phyloP scores from a whole-genome alignment of 2,797 vertebrate species.

The Etheostoma nigrum region DNA sequence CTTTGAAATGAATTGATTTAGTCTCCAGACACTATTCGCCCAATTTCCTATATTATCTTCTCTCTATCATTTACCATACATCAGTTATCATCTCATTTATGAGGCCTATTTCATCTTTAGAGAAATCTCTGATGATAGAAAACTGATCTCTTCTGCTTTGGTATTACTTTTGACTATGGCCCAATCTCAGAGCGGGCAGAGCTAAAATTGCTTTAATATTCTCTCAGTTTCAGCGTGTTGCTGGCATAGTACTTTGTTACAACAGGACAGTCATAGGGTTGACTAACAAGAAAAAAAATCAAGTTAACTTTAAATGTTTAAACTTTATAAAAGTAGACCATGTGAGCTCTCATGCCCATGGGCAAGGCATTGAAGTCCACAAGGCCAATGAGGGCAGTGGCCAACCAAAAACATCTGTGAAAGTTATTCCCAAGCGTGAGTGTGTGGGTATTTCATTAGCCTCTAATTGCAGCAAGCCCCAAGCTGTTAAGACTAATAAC shows the following conservation, averaged over 20 bases:
- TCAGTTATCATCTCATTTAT: conserved; percentile 83
- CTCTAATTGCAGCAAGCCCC: conserved; percentile 28
- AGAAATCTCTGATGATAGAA: conserved; percentile 80
- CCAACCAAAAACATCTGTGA: conserved; percentile 7
- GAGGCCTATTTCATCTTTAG: conserved; percentile 79
- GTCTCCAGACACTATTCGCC: conserved; percentile 75
- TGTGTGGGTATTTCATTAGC: conserved; percentile 31
- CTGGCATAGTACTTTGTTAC: conserved; percentile 64
- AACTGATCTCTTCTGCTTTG: conserved; percentile 81
- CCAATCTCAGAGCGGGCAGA: conserved; percentile 72
- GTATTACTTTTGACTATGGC: conserved; percentile 79
- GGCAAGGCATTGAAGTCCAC: conserved; percentile 12
- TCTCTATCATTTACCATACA: conserved; percentile 78
- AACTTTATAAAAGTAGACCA: conserved; percentile 49
- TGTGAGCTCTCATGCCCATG: conserved; percentile 18
- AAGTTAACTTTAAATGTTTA: conserved; percentile 66
- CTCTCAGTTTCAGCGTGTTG: conserved; percentile 73
- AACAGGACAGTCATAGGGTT: conserved; percentile 49
- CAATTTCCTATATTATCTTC: conserved; percentile 80
- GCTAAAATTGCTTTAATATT: conserved; percentile 81
- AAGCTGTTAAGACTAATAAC: conserved; percentile 27
- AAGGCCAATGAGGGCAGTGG: neutral
- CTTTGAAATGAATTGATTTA: conserved; percentile 83
- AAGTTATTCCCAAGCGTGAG: neutral
- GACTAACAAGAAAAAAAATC: conserved; percentile 62